phyloP scores from a whole-genome alignment of 2,888 invertebrate species.

The Macaria notata region DNA sequence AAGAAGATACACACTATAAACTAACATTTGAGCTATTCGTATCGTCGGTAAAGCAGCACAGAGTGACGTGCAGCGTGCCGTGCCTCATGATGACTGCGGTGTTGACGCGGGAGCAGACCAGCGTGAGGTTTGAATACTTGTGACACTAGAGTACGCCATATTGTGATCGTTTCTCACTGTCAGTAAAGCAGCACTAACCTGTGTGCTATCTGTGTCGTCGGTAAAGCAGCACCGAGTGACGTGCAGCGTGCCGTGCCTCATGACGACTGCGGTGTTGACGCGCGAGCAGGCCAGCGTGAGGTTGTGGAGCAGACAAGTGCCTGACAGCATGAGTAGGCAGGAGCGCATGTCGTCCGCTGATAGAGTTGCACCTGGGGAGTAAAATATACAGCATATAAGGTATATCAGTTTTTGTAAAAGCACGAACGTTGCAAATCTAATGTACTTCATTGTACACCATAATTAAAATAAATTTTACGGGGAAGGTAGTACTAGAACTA shows the following conservation, averaged over 20 bases:
- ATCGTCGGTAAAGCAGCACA: slow-evolving; percentile 25
- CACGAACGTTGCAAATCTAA: background rate
- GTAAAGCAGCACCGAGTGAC: slow-evolving; percentile 46
- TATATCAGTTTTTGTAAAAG: background rate
- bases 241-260: slow-evolving; percentile 52
- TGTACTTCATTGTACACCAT: too few relatives aligned
- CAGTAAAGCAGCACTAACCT: slow-evolving; percentile 42
- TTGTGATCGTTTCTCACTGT: too few relatives aligned
- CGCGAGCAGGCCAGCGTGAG: slow-evolving; percentile 55
- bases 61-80: slow-evolving; percentile 48
- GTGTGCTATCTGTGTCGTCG: slow-evolving; percentile 53
- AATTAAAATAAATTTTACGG: too few relatives aligned
- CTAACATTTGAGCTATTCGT: too few relatives aligned
- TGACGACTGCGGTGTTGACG: slow-evolving; percentile 60
- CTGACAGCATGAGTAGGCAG: slow-evolving; percentile 62
- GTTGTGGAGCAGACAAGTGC: slow-evolving; percentile 51
- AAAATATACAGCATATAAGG: background rate
- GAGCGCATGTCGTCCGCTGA: slow-evolving; percentile 63
- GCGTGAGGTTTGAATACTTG: background rate
- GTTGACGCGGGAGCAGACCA: slow-evolving; percentile 60
- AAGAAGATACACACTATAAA: too few relatives aligned
- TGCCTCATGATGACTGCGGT: slow-evolving; percentile 55
- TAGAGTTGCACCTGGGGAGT: slow-evolving; percentile 52
- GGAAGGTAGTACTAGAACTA: too few relatives aligned
- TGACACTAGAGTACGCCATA: too few relatives aligned